phyloP scores from a whole-genome alignment of 2,113 vertebrate species.

The Hymenochirus boettgeri region DNA sequence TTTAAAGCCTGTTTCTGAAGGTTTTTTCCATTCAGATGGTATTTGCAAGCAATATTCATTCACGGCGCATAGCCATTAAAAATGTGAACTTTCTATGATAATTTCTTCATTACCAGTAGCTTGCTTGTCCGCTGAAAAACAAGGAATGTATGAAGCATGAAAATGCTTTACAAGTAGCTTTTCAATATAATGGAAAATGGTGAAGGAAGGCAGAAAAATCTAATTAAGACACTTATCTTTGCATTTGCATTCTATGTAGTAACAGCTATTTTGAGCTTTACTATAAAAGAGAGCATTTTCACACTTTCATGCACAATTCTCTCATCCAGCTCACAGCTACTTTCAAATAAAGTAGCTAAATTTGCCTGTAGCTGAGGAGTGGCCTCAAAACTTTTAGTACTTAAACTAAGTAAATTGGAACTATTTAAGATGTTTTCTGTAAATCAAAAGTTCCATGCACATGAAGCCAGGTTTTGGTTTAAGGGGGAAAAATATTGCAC shows the following conservation, averaged over 20 bases:
- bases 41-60: slow-evolving; percentile 17
- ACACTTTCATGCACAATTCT: slow-evolving; percentile 23
- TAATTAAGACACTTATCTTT: slow-evolving; percentile 39
- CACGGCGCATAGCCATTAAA: slow-evolving; percentile 27
- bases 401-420: too few species aligned
- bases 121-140: slow-evolving; percentile 23
- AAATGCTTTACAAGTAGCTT: slow-evolving; percentile 37
- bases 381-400: too few species aligned
- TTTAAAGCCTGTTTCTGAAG: slow-evolving; percentile 25
- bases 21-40: slow-evolving; percentile 19
- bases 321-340: slow-evolving; percentile 19
- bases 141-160: slow-evolving; percentile 31
- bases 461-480: too few species aligned
- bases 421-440: too few species aligned
- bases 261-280: slow-evolving; percentile 11
- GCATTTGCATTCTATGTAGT: slow-evolving; percentile 35
- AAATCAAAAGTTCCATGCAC: too few species aligned
- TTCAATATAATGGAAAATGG: slow-evolving; percentile 22
- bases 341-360: slow-evolving; percentile 2
- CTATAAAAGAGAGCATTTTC: slow-evolving; percentile 13
- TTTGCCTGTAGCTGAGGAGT: too few species aligned
- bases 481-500: too few species aligned
- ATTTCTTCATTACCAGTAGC: slow-evolving; percentile 36
- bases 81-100: slow-evolving; percentile 32
- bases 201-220: slow-evolving; percentile 26